Conservation (phyloP, 2,888 invertebrate species). For the Piscicola geometra region DNA sequence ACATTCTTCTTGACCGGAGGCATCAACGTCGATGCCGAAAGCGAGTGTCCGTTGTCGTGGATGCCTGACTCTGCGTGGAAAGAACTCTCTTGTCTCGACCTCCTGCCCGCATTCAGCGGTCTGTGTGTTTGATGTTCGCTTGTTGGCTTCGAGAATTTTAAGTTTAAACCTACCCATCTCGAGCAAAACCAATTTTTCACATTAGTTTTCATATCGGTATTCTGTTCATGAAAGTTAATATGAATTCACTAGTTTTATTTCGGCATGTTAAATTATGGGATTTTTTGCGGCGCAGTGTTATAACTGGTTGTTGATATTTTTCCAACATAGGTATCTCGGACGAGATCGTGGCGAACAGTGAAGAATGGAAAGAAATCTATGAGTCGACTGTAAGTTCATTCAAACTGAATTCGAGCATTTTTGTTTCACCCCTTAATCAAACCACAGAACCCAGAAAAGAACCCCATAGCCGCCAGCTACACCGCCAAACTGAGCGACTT, state of each 20-base stretch:
- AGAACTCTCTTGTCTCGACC: constrained; percentile 56
- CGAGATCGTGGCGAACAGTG: constrained; percentile 52
- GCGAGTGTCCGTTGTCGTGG: constrained; percentile 75
- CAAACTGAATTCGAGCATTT: too few species aligned
- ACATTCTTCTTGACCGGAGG: constrained; percentile 83
- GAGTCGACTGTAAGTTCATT: constrained; percentile 63
- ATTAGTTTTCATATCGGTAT: too few species aligned
- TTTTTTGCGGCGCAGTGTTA: too few species aligned
- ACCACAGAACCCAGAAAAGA: constrained; percentile 19
- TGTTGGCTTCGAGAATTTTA: too few species aligned
- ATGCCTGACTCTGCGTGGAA: constrained; percentile 69
- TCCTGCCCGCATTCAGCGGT: constrained; percentile 44
- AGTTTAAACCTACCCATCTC: too few species aligned
- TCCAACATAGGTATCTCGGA: constrained; percentile 5
- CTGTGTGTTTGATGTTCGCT: background rate
- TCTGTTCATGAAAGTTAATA: too few species aligned
- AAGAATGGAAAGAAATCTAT: constrained; percentile 66
- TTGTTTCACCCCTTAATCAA: too few species aligned
- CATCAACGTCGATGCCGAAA: constrained; percentile 71
- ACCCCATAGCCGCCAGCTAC: constrained; percentile 52
- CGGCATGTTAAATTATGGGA: too few species aligned
- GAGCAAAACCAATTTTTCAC: too few species aligned
- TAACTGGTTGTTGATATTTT: too few species aligned
- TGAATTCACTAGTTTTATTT: too few species aligned
- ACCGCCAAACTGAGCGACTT: constrained; percentile 51